These are phyloP conservation scores for Protosalanx chinensis DNA, from an alignment of 2,797 vertebrate species.

Conservation along the genomic window DNA sequence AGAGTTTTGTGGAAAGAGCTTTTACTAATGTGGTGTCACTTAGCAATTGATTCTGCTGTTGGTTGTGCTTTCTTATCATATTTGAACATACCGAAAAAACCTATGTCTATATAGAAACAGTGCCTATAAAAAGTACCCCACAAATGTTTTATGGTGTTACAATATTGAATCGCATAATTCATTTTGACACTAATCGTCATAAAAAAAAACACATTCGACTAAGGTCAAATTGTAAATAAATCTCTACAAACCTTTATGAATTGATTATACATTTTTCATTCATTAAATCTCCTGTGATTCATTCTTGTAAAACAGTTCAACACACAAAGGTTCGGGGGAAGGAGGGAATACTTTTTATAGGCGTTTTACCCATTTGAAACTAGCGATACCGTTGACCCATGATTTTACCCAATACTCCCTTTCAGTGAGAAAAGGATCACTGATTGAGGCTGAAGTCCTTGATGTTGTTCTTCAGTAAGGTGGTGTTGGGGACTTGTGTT, in stretches of 20 bases:
- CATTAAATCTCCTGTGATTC: no score
- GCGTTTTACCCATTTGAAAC: neutral
- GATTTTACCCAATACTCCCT: constrained; percentile 15
- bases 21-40: constrained; percentile 27
- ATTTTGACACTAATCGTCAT: no score
- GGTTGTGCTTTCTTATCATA: constrained; percentile 27
- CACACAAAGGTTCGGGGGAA: no score
- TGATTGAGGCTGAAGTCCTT: constrained; percentile 17
- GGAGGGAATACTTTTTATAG: no score
- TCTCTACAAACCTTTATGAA: no score
- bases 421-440: constrained; percentile 30
- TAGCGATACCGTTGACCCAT: neutral
- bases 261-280: no score
- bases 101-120: no score
- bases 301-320: no score
- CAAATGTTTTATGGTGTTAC: constrained; percentile 25
- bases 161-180: constrained; percentile 1
- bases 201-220: no score
- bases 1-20: neutral
- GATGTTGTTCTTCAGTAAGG: constrained; percentile 6
- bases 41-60: constrained; percentile 42
- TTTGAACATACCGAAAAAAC: no score
- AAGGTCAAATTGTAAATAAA: no score
- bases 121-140: no score
- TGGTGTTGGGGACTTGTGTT: neutral